Evolutionary conservation across 2,888 invertebrate genomes (phyloP).

Genomic region (Lobophora halterata): DNA sequence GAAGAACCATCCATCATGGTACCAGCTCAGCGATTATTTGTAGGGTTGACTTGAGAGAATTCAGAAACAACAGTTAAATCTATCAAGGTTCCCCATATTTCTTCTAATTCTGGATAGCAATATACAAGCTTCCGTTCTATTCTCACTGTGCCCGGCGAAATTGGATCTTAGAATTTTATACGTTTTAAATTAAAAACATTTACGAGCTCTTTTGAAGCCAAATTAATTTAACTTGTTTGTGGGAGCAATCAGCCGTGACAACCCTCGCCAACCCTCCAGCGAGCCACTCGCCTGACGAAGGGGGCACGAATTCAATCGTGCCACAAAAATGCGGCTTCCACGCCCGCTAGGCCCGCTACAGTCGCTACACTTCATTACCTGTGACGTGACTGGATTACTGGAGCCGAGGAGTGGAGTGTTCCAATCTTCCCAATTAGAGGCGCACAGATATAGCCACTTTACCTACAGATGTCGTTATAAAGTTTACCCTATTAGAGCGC

Average conservation of each 20-base stretch:
- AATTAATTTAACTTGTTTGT: neutral
- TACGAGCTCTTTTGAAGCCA: too few species aligned
- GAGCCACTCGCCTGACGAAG: constrained; percentile 24
- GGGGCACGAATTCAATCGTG: constrained; percentile 39
- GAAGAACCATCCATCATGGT: constrained; percentile 35
- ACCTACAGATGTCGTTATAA: neutral
- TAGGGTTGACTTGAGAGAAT: constrained; percentile 20
- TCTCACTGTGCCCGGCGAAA: too few species aligned
- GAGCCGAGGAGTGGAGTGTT: constrained; percentile 15
- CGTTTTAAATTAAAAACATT: too few species aligned
- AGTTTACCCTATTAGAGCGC: neutral
- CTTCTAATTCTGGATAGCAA: too few species aligned
- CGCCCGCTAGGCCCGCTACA: neutral
- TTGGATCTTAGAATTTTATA: too few species aligned
- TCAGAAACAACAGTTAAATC: too few species aligned
- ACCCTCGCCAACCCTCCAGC: constrained; percentile 3
- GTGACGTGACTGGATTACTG: constrained; percentile 30
- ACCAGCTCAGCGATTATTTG: constrained; percentile 28
- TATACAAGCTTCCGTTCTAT: too few species aligned
- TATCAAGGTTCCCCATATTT: too few species aligned
- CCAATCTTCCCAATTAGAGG: constrained; percentile 21
- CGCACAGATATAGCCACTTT: constrained; percentile 2
- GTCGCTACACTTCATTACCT: constrained; percentile 32
- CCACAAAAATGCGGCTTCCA: constrained; percentile 33
- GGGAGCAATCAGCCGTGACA: neutral